Evolutionary conservation across 2,113 vertebrate species (phyloP).

Genomic region (Sisor rabdophorus): DNA sequence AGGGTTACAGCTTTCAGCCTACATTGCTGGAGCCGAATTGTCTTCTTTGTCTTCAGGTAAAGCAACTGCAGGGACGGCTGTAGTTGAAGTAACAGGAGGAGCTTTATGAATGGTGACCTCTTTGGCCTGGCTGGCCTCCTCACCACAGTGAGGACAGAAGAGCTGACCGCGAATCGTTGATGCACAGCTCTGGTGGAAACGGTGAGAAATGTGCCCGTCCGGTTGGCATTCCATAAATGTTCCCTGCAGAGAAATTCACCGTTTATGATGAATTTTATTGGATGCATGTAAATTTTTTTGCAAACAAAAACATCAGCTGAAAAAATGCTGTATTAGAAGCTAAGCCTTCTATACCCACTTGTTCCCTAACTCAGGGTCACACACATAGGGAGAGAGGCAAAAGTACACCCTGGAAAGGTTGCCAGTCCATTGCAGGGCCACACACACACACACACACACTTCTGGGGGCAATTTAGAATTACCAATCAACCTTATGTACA

Average conservation of each 20-base stretch:
- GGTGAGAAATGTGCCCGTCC: constrained; percentile 89
- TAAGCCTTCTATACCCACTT: too few species aligned
- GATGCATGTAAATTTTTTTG: neutral
- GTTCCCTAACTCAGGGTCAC: too few species aligned
- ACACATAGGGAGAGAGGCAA: too few species aligned
- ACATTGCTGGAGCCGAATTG: constrained; percentile 72
- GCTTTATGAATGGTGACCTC: constrained; percentile 83
- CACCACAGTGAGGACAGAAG: constrained; percentile 96
- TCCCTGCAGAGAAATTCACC: constrained; percentile 66
- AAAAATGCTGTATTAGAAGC: too few species aligned
- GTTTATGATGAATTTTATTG: neutral
- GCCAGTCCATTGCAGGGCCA: too few species aligned
- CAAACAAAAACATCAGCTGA: too few species aligned
- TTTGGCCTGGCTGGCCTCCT: constrained; percentile 83
- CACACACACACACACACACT: too few species aligned
- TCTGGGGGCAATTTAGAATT: too few species aligned
- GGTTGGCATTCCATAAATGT: constrained; percentile 96
- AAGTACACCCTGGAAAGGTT: too few species aligned
- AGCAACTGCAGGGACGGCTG: constrained; percentile 49
- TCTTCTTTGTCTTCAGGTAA: constrained; percentile 72
- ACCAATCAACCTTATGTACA: too few species aligned
- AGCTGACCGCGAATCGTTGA: constrained; percentile 80
- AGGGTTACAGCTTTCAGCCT: constrained; percentile 28
- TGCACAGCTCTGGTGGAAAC: constrained; percentile 88
- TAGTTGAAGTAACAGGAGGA: constrained; percentile 62